phyloP scores from a whole-genome alignment of 2,888 invertebrate species.

The Pyralis farinalis region DNA sequence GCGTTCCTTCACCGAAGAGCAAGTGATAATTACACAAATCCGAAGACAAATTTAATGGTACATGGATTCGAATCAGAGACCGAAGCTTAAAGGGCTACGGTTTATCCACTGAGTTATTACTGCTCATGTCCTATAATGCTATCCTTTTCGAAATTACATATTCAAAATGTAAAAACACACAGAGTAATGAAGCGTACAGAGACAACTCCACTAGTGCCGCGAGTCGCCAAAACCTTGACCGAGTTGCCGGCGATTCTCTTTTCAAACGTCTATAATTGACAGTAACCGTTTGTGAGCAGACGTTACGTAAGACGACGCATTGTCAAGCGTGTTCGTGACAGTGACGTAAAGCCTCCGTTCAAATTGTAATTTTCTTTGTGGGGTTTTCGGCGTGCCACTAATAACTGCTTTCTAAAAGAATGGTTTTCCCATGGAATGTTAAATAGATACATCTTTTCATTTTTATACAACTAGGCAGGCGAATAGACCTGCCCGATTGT shows the following conservation, averaged over 20 bases:
- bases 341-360: constrained; percentile 2
- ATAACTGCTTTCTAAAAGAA: neutral
- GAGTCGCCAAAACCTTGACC: constrained; percentile 36
- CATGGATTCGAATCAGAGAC: too few species aligned
- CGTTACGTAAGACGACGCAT: constrained; percentile 6
- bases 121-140: too few species aligned
- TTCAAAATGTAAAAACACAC: neutral
- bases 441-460: too few species aligned
- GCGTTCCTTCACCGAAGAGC: too few species aligned
- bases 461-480: too few species aligned
- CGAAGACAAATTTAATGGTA: too few species aligned
- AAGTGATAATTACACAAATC: too few species aligned
- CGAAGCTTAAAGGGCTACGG: too few species aligned
- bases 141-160: too few species aligned
- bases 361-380: constrained; percentile 1
- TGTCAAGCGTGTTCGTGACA: neutral
- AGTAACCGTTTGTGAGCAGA: constrained; percentile 8
- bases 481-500: too few species aligned
- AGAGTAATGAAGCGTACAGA: constrained; percentile 1
- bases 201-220: constrained; percentile 14
- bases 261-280: constrained; percentile 38
- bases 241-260: constrained; percentile 31
- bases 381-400: constrained; percentile 3
- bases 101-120: too few species aligned
- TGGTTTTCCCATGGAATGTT: too few species aligned